phyloP scores from a whole-genome alignment of 92 coral and sea anemone species.

The Porites cylindrica region DNA sequence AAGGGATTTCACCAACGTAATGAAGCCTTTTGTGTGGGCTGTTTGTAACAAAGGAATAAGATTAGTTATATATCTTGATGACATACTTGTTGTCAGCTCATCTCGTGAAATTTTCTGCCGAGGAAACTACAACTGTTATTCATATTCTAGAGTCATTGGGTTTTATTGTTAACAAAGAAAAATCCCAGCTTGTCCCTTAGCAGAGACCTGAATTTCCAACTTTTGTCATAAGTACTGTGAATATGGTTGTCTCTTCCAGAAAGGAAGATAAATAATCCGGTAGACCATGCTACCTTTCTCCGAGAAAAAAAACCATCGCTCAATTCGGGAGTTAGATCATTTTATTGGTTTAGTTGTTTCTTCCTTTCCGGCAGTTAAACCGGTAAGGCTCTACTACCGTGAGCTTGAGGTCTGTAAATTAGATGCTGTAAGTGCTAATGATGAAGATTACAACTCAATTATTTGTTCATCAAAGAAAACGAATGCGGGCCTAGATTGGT shows the following conservation, averaged over 20 bases:
- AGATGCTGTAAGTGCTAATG: constrained; percentile 9
- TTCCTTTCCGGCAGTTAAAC: constrained; percentile 50
- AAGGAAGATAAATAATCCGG: neutral
- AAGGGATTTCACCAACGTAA: constrained; percentile 48
- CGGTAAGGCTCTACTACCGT: constrained; percentile 44
- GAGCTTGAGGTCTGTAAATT: constrained; percentile 23
- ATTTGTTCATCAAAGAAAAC: constrained; percentile 9
- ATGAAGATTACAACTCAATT: constrained; percentile 11
- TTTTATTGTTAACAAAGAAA: constrained; percentile 36
- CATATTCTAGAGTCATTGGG: constrained; percentile 32
- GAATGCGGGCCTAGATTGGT: constrained; percentile 26
- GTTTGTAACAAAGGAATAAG: constrained; percentile 45
- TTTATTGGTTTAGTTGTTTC: constrained; percentile 48
- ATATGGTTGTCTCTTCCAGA: constrained; percentile 37
- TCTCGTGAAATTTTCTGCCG: constrained; percentile 9
- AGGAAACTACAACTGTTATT: constrained; percentile 28
- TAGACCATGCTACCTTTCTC: neutral
- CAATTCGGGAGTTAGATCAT: constrained; percentile 43
- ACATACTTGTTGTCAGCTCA: constrained; percentile 27
- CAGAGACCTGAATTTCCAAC: constrained; percentile 35
- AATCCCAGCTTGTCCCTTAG: constrained; percentile 27
- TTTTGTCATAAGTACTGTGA: constrained; percentile 30
- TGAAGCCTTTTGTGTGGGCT: constrained; percentile 49
- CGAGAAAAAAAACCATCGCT: neutral
- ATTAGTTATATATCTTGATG: constrained; percentile 50